These are phyloP conservation scores for Ovis canadensis DNA, from an alignment of 2,113 vertebrate species.

Conservation along the genomic window DNA sequence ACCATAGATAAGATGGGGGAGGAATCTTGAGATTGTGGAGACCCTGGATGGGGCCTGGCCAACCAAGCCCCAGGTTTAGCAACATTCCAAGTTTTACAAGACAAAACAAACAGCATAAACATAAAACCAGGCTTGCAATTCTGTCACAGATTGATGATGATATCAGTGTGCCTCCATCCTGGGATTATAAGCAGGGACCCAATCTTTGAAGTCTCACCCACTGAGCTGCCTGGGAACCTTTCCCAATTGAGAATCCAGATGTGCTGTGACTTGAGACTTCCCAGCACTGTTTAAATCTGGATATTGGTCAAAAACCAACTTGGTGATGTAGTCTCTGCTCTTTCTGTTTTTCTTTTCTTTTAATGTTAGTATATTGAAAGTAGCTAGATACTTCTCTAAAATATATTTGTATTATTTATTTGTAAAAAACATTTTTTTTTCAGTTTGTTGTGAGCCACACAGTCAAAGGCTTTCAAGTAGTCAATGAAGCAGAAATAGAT, in stretches of 20 bases:
- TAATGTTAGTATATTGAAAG: background rate
- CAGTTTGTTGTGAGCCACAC: background rate
- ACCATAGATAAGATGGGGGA: background rate
- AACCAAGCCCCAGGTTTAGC: background rate
- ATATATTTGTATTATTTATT: no score
- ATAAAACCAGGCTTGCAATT: no score
- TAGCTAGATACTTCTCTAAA: no score
- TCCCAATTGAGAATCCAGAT: background rate
- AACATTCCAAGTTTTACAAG: background rate
- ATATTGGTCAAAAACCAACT: background rate
- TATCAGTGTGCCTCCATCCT: no score
- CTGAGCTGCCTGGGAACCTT: background rate
- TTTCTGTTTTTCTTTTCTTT: background rate
- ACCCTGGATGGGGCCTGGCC: background rate
- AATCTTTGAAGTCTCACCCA: background rate
- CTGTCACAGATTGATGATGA: no score
- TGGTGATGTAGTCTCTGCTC: background rate
- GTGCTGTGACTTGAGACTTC: background rate
- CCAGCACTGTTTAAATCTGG: background rate
- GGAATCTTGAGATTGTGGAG: background rate
- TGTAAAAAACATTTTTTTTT: background rate
- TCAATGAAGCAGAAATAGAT: background rate
- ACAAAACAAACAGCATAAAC: background rate
- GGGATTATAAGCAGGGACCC: no score
- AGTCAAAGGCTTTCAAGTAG: background rate